These are phyloP conservation scores for Threskiornis aethiopicus DNA, from an alignment of 2,797 vertebrate species.

Conservation along the genomic window DNA sequence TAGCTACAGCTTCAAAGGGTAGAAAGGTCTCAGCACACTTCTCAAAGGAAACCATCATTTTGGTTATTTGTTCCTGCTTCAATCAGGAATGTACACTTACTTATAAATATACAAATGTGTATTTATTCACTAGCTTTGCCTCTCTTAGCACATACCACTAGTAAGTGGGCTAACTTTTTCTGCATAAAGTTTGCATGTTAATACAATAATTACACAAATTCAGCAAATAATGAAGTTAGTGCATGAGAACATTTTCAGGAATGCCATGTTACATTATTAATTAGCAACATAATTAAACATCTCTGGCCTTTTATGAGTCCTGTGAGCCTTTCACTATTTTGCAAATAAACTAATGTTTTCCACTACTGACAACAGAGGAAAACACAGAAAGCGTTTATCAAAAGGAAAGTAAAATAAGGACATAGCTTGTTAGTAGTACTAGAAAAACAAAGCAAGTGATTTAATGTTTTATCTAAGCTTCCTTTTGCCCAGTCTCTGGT, in stretches of 20 bases:
- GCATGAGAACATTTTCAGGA: background rate
- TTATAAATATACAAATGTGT: background rate
- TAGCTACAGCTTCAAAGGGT: background rate
- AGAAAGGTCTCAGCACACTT: background rate
- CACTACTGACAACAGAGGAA: background rate
- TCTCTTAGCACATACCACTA: background rate
- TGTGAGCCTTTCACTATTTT: background rate
- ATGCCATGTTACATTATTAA: background rate
- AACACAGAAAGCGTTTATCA: background rate
- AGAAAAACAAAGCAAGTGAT: background rate
- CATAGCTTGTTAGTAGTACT: fast-evolving
- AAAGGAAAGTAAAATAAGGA: background rate
- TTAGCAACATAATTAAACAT: background rate
- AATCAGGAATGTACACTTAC: background rate
- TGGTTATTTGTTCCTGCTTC: background rate
- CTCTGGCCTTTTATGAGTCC: background rate
- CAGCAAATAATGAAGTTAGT: background rate
- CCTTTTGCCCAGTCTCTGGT: background rate
- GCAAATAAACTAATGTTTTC: background rate
- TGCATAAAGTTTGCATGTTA: background rate
- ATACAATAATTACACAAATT: background rate
- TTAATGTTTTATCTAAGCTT: background rate
- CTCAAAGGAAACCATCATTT: background rate
- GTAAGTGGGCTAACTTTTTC: fast-evolving
- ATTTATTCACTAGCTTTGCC: background rate